Evolutionary conservation across 2,888 invertebrate genomes (phyloP).

Genomic region (Drosophila koepferae): DNA sequence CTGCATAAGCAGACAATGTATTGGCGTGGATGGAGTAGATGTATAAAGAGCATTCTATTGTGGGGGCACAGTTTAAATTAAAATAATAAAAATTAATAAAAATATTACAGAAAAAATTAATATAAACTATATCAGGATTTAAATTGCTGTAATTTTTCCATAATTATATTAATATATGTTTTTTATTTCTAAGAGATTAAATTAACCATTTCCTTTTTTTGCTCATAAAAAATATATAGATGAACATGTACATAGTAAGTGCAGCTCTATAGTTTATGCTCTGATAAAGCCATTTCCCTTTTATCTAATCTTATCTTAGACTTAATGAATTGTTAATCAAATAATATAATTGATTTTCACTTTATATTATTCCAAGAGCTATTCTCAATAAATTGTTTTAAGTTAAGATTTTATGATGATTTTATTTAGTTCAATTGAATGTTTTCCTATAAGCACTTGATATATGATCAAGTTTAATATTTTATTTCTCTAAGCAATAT

Average conservation of each 20-base stretch:
- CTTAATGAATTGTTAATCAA: too few relatives aligned
- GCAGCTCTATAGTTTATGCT: neutral
- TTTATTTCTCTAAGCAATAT: conserved; percentile 31
- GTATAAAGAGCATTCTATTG: too few relatives aligned
- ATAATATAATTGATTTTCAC: neutral
- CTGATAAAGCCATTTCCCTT: neutral
- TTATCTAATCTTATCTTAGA: too few relatives aligned
- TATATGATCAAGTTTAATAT: neutral
- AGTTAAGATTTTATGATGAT: neutral
- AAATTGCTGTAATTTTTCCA: too few relatives aligned
- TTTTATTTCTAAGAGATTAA: too few relatives aligned
- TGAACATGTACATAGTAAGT: neutral
- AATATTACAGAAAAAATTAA: too few relatives aligned
- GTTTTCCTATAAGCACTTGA: neutral
- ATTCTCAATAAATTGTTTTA: neutral
- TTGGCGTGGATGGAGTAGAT: too few relatives aligned
- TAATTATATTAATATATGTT: too few relatives aligned
- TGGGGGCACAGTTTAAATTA: too few relatives aligned
- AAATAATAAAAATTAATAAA: too few relatives aligned
- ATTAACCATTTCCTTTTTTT: too few relatives aligned
- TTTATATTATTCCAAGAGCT: neutral
- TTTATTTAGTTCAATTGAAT: neutral
- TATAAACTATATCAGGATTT: too few relatives aligned
- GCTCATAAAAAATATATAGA: neutral
- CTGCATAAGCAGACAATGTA: neutral